Percentiles rank a stretch among this genome's conserved stretches.
These are phyloP conservation scores for Siphlonurus alternatus DNA, from an alignment of 2,888 invertebrate genomes.

Conservation along the genomic window DNA sequence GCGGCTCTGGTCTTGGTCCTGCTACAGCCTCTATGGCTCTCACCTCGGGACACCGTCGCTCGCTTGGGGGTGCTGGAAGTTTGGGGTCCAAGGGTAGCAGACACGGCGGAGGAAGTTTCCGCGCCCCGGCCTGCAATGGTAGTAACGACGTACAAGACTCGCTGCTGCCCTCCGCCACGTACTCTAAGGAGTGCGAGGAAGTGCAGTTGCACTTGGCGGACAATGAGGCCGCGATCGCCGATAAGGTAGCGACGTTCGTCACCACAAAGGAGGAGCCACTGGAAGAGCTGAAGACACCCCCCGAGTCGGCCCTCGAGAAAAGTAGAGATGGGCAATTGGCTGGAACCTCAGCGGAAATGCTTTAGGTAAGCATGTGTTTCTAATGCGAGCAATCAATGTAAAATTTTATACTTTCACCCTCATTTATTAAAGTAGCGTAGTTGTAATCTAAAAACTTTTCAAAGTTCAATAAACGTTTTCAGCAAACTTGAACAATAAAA, in stretches of 20 bases:
- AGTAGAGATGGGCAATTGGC: background rate
- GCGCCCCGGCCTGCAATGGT: background rate
- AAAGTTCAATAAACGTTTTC: no score
- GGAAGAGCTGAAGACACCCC: no score
- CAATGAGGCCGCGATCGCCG: background rate
- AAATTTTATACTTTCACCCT: no score
- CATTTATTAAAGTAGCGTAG: no score
- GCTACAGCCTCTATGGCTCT: conserved; percentile 1
- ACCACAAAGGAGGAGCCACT: no score
- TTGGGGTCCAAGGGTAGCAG: no score
- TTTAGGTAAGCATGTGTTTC: no score
- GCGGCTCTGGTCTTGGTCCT: conserved; percentile 1
- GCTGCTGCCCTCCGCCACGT: background rate
- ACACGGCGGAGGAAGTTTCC: background rate
- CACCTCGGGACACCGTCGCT: background rate
- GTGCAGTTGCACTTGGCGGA: background rate
- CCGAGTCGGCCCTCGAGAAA: no score
- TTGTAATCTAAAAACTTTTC: no score
- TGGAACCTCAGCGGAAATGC: background rate
- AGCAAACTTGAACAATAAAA: no score
- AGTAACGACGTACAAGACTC: background rate
- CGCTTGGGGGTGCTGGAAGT: background rate
- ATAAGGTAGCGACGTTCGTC: background rate
- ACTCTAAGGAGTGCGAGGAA: background rate
- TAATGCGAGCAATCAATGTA: no score